Conservation (phyloP, 2,888 invertebrate species). For the Digitonthophagus gazella region DNA sequence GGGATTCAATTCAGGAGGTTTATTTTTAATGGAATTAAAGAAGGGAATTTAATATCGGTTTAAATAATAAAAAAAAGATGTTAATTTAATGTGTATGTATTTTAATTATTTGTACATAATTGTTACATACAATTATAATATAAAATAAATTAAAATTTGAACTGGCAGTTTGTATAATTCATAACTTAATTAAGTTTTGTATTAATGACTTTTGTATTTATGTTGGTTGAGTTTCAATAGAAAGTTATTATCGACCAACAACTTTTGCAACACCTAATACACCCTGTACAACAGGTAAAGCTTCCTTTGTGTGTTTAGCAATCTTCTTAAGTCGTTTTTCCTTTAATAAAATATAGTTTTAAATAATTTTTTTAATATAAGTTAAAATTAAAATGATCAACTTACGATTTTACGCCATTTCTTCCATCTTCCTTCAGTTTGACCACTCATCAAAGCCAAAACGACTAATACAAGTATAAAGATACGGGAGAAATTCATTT, state of each 20-base stretch:
- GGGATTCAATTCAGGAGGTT: too few relatives aligned
- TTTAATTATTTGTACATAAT: too few relatives aligned
- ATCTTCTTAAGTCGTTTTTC: slow-evolving; percentile 29
- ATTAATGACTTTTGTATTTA: background rate
- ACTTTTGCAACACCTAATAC: slow-evolving; percentile 13
- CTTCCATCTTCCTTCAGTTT: slow-evolving; percentile 37
- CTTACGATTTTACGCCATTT: slow-evolving; percentile 40
- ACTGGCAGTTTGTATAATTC: too few relatives aligned
- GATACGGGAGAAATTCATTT: slow-evolving; percentile 32
- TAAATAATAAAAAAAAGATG: too few relatives aligned
- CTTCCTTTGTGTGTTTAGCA: slow-evolving; percentile 30
- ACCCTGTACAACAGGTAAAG: slow-evolving; percentile 28
- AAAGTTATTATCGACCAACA: slow-evolving; percentile 19
- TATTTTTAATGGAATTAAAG: too few relatives aligned
- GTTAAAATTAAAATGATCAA: slow-evolving; percentile 13
- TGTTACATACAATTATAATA: too few relatives aligned
- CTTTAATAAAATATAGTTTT: slow-evolving; percentile 20
- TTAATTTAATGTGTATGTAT: too few relatives aligned
- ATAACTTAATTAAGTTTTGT: background rate
- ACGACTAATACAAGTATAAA: slow-evolving; percentile 31
- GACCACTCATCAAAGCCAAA: slow-evolving; percentile 31
- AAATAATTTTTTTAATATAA: background rate
- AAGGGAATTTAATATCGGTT: too few relatives aligned
- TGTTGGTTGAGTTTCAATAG: background rate
- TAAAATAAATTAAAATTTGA: too few relatives aligned